These are phyloP conservation scores for Enteromius trimaculatus DNA, from an alignment of 2,797 vertebrate species.

Conservation along the genomic window DNA sequence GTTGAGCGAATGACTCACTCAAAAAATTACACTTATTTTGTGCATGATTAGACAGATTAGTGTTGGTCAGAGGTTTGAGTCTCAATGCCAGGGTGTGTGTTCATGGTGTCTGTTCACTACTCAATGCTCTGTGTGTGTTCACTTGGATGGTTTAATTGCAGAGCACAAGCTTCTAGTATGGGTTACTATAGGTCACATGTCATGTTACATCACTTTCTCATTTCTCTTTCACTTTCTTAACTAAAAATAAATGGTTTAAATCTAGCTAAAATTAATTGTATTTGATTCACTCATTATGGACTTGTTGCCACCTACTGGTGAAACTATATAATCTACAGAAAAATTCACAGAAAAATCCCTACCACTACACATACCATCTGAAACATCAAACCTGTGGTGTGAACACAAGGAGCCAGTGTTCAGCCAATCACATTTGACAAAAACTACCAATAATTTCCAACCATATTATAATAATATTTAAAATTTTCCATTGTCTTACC, in stretches of 20 bases:
- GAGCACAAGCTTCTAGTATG: no score
- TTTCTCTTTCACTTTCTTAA: no score
- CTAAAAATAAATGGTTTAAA: background rate
- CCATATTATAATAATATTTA: no score
- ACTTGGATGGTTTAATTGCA: no score
- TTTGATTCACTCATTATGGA: background rate
- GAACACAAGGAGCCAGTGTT: background rate
- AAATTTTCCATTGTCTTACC: constrained; percentile 74
- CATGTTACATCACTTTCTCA: no score
- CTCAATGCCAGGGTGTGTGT: background rate
- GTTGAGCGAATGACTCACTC: background rate
- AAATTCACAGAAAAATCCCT: background rate
- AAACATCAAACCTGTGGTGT: background rate
- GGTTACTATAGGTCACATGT: no score
- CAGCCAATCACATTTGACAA: background rate
- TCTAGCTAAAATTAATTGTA: background rate
- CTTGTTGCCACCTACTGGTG: background rate
- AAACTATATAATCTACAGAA: background rate
- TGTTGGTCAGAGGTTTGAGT: background rate
- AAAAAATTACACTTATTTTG: background rate
- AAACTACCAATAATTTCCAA: background rate
- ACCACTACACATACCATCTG: background rate
- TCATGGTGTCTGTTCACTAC: no score
- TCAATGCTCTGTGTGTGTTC: no score
- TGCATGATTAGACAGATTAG: background rate